phyloP scores from a whole-genome alignment of 2,888 invertebrate genomes.

The Drosophila niveifrons region DNA sequence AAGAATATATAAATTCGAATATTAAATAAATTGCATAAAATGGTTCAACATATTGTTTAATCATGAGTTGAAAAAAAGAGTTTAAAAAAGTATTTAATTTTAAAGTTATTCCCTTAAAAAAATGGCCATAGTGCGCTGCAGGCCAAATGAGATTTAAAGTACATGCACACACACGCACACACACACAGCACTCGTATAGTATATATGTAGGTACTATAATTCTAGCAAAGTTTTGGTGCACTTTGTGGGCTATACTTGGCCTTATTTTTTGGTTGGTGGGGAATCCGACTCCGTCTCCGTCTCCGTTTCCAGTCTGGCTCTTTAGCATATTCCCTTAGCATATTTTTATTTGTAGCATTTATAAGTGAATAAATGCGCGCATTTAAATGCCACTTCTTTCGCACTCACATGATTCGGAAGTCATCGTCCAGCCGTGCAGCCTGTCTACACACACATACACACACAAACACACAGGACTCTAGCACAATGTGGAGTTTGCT shows the following conservation, averaged over 20 bases:
- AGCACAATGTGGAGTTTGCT: constrained; percentile 2
- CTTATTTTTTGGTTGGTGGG: constrained; percentile 43
- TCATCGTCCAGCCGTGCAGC: constrained; percentile 53
- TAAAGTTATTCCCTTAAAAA: neutral
- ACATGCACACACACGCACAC: constrained; percentile 44
- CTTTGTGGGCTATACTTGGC: constrained; percentile 71
- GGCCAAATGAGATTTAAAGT: constrained; percentile 80
- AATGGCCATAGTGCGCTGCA: constrained; percentile 39
- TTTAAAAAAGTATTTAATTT: neutral
- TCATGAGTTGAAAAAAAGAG: too few relatives aligned
- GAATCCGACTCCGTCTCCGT: constrained; percentile 15
- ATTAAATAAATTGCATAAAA: too few relatives aligned
- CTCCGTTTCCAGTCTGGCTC: constrained; percentile 39
- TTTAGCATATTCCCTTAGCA: constrained; percentile 76
- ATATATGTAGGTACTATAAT: neutral
- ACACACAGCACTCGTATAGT: constrained; percentile 18
- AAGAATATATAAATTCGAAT: too few relatives aligned
- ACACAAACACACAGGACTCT: constrained; percentile 7
- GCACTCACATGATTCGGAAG: constrained; percentile 60
- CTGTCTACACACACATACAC: constrained; percentile 22
- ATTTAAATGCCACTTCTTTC: constrained; percentile 78
- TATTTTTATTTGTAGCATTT: constrained; percentile 80
- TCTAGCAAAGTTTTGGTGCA: constrained; percentile 63
- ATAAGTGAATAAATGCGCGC: constrained; percentile 81
- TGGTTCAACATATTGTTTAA: too few relatives aligned